Percentiles rank a stretch among this genome's conserved stretches.
Evolutionary conservation across 2,797 vertebrate species (phyloP).

Genomic region (Micrastur ruficollis): DNA sequence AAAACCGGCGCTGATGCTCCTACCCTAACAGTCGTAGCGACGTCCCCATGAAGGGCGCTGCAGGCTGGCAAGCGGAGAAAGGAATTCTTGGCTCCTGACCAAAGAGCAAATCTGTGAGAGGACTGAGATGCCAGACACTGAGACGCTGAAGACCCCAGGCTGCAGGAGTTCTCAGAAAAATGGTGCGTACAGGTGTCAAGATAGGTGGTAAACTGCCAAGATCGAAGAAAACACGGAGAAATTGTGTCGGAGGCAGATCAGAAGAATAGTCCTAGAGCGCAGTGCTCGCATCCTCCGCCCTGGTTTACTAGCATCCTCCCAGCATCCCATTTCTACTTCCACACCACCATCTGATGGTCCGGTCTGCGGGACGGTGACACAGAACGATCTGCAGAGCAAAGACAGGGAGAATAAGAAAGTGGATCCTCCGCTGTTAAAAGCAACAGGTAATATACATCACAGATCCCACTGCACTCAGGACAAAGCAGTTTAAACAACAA

Average conservation of each 20-base stretch:
- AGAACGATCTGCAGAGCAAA: background rate
- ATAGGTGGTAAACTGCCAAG: background rate
- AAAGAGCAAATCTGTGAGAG: background rate
- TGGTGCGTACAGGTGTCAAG: background rate
- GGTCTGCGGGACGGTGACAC: accelerated
- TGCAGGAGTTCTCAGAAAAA: background rate
- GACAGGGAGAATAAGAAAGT: background rate
- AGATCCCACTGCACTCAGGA: background rate
- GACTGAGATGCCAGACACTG: background rate
- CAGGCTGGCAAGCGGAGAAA: background rate
- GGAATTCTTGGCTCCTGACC: background rate
- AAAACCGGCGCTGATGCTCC: accelerated
- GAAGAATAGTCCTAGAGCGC: background rate
- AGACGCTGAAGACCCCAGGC: background rate
- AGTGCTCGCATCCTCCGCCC: background rate
- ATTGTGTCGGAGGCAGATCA: background rate
- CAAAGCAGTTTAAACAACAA: background rate
- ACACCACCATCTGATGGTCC: background rate
- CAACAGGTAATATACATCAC: background rate
- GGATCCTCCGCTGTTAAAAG: background rate
- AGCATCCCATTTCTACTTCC: background rate
- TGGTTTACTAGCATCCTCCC: too few relatives aligned
- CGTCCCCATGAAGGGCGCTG: accelerated
- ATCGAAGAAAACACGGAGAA: accelerated
- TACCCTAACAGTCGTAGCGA: accelerated